A percentile compares a stretch with the other conserved stretches of the same genome.
Conservation (phyloP, 2,888 invertebrate species). For the Pantelozetes paolii region DNA sequence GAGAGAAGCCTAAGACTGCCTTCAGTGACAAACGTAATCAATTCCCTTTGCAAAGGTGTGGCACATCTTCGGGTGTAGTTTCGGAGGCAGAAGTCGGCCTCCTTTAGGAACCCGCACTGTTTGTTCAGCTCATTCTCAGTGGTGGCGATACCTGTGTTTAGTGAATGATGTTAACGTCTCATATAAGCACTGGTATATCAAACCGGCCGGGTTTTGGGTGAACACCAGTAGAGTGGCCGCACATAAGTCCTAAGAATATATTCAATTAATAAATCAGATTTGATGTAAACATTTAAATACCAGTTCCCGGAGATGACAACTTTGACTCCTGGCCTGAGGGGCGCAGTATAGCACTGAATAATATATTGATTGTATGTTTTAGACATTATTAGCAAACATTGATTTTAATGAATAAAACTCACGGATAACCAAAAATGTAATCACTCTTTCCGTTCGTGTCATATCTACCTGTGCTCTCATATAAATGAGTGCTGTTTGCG, state of each 20-base stretch:
- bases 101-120: constrained; percentile 47
- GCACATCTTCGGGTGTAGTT: constrained; percentile 47
- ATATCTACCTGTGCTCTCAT: no score
- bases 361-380: no score
- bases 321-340: no score
- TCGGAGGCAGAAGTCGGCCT: constrained; percentile 47
- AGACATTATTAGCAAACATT: no score
- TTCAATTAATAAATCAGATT: no score
- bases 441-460: no score
- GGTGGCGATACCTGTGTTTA: constrained; percentile 43
- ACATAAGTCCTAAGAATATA: constrained; percentile 48
- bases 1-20: constrained; percentile 46
- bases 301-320: no score
- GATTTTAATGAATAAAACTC: no score
- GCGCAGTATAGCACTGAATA: no score
- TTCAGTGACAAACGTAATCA: constrained; percentile 48
- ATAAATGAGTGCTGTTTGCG: no score
- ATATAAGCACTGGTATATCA: background rate
- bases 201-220: constrained; percentile 48
- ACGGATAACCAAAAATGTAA: no score
- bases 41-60: constrained; percentile 47
- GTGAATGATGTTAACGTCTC: background rate
- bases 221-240: constrained; percentile 48
- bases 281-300: no score
- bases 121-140: constrained; percentile 47